A percentile compares a stretch with the other conserved stretches of the same genome.
phyloP scores from a whole-genome alignment of 1,140 invertebrate species.

The Brachionus calyciflorus region DNA sequence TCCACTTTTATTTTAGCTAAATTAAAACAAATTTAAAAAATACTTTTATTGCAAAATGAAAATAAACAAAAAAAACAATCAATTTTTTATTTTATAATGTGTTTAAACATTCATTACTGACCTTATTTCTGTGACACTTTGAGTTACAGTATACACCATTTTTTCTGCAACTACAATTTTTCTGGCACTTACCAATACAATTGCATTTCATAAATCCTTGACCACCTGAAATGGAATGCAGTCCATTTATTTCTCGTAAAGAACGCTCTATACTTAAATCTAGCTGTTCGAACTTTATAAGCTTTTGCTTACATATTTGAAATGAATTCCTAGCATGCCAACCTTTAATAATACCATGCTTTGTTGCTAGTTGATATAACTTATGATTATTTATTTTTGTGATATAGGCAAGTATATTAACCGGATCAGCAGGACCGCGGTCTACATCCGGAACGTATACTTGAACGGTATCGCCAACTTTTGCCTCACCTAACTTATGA shows the following conservation, averaged over 20 bases:
- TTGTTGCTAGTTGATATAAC: not conserved
- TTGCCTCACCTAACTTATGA: conserved; percentile 9
- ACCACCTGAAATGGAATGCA: not conserved
- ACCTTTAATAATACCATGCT: not conserved
- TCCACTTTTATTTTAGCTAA: not conserved
- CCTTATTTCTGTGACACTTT: not conserved
- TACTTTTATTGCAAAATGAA: not conserved
- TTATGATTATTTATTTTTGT: conserved; percentile 18
- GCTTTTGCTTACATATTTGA: conserved; percentile 28
- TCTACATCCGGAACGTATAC: conserved; percentile 14
- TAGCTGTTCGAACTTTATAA: not conserved
- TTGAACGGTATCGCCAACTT: conserved; percentile 20
- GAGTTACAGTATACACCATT: conserved; percentile 12
- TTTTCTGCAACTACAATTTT: conserved; percentile 22
- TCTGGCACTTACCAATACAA: conserved; percentile 7
- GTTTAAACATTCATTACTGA: conserved; percentile 4
- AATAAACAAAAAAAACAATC: too few relatives aligned
- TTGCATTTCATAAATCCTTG: conserved; percentile 31
- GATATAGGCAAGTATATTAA: not conserved
- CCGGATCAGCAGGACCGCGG: conserved; percentile 4
- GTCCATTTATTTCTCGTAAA: conserved; percentile 11
- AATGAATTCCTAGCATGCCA: not conserved
- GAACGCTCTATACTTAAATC: not conserved
- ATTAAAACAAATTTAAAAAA: not conserved
- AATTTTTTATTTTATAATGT: too few relatives aligned